Evolutionary conservation across 2,113 vertebrate species (phyloP), one percentile per base, ranked within the genome.

Genomic region (Myotis lucifugus): DNA sequence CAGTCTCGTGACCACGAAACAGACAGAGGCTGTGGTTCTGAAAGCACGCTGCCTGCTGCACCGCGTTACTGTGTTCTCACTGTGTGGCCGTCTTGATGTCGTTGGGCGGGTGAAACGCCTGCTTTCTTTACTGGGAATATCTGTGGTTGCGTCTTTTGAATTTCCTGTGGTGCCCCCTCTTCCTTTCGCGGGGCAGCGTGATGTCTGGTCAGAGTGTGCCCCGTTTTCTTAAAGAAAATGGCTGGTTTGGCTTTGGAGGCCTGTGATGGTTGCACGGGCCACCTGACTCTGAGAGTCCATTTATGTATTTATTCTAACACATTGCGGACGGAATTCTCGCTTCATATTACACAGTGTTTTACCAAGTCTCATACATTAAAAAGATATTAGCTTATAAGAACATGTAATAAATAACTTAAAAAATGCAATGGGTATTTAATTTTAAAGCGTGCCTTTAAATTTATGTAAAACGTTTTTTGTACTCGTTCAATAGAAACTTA

Each of bases 1-100:
- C 21, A 84, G 96, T 40, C 21, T 3, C 42, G 21, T 96, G 29
- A 64, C 92, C 74, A 27, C 96, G 92, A 97, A 96, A 90, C 92
- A 74, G 48, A 83, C 50, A 72, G 79, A 72, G 79, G 18, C 61
- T 79, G 18, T 66, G 88, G 96, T 98, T 98, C 98, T 98, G 97
- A 97, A 97, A 97, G 97, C 95, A 94, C 72, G 92, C 70, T 29
- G 5, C 95, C 12, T 95, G 25, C 77, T 93, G 8, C 94, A 21
- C 74, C 95, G n/a, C 32, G 56, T 29, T 76, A 12, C 37, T 94
- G 86, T 52, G n/a, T 95, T 95, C 96, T 83, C 96, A 69, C 40
- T 77, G 34, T 94, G 73, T 93, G 82, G 14, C 70, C 90, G 5
- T 82, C 92, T 77, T 64, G 66, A 50, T 66, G 32, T 85, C 86